Evolutionary conservation across 2,113 vertebrate species (phyloP).

Genomic region (Ramphastos sulfuratus): DNA sequence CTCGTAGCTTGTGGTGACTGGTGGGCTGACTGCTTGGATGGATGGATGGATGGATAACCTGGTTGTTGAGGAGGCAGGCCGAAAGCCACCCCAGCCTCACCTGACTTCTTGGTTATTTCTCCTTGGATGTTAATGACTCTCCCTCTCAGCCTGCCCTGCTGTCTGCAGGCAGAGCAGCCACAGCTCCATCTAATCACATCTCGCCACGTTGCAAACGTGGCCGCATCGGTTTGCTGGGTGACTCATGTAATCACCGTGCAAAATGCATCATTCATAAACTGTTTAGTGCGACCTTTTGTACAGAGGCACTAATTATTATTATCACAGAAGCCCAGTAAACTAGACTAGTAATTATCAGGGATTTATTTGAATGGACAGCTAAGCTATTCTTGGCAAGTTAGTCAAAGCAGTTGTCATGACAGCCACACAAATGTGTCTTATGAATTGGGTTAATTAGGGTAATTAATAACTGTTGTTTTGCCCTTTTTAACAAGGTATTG

Average conservation of each 20-base stretch:
- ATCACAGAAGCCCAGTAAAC: conserved; percentile 88
- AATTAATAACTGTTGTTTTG: conserved; percentile 85
- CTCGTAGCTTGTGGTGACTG: not conserved
- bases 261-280: conserved; percentile 87
- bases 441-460: conserved; percentile 88
- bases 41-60: fast-evolving
- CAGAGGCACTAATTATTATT: conserved; percentile 90
- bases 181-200: not conserved
- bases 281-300: conserved; percentile 89
- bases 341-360: conserved; percentile 90
- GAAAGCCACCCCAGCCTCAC: not conserved
- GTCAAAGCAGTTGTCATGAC: conserved; percentile 83
- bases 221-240: conserved; percentile 36
- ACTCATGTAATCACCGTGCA: conserved; percentile 77
- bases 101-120: not conserved
- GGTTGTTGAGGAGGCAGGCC: fast-evolving
- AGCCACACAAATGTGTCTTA: conserved; percentile 84
- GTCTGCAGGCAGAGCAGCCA: not conserved
- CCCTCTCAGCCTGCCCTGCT: not conserved
- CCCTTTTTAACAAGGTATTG: conserved; percentile 73
- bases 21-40: too few species aligned
- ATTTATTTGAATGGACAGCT: conserved; percentile 93
- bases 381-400: conserved; percentile 87
- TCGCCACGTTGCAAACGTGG: not conserved
- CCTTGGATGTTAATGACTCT: not conserved